Percentiles rank a stretch among this genome's conserved stretches.
Conservation (phyloP, 2,888 invertebrate genomes). For the Andrena praecox region DNA sequence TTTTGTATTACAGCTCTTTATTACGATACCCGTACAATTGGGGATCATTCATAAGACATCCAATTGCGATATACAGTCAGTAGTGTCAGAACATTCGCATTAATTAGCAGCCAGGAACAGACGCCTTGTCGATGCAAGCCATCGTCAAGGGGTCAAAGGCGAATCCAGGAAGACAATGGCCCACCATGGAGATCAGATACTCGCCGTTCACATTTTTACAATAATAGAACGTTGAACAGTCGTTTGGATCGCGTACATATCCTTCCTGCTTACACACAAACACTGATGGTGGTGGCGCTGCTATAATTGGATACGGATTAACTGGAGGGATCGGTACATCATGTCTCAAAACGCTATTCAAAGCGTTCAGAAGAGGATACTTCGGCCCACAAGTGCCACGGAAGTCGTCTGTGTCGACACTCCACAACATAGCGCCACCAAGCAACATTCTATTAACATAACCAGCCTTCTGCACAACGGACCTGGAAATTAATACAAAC, state of each 20-base stretch:
- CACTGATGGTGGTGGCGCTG: not conserved
- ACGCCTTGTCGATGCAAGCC: constrained; percentile 83
- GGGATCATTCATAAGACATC: not conserved
- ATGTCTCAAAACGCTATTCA: constrained; percentile 84
- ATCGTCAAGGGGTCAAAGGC: constrained; percentile 82
- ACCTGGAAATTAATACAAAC: constrained; percentile 79
- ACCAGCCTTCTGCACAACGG: constrained; percentile 82
- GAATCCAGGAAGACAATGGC: constrained; percentile 80
- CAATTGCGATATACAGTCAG: not conserved
- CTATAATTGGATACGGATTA: too few relatives aligned
- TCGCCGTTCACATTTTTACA: too few relatives aligned
- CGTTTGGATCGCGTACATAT: constrained; percentile 83
- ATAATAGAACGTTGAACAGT: constrained; percentile 84
- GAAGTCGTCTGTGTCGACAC: constrained; percentile 92
- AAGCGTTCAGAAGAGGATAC: constrained; percentile 88
- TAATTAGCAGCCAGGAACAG: constrained; percentile 33
- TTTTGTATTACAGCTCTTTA: not conserved
- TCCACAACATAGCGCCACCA: constrained; percentile 92
- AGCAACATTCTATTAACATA: constrained; percentile 80
- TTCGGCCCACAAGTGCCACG: constrained; percentile 87
- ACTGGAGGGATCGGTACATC: too few relatives aligned
- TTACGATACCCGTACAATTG: not conserved
- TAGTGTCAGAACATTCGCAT: too few relatives aligned
- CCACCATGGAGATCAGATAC: too few relatives aligned
- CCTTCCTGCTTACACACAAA: constrained; percentile 83